Percentiles rank a stretch among this genome's conserved stretches.
These are phyloP conservation scores for Pelagia noctiluca DNA, from an alignment of 30 jellyfish, hydroid and myxozoan genomes.

Conservation along the genomic window DNA sequence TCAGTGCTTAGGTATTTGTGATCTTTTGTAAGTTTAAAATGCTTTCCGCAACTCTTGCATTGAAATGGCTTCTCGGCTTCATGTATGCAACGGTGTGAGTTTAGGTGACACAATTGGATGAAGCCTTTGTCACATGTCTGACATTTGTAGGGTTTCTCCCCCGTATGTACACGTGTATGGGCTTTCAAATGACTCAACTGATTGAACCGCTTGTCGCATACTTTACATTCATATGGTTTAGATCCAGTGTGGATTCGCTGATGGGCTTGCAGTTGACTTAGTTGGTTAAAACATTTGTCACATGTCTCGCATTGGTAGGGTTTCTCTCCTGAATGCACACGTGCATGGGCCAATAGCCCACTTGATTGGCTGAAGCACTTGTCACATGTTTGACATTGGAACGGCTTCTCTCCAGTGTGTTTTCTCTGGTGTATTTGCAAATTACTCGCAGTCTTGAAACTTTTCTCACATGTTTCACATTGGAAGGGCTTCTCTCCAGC, in stretches of 20 bases:
- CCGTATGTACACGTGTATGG: conserved; percentile 40
- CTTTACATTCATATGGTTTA: neutral
- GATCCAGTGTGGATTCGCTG: neutral
- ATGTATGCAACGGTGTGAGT: conserved; percentile 30
- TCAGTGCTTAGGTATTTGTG: too few relatives aligned
- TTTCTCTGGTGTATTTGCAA: neutral
- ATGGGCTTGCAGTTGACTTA: neutral
- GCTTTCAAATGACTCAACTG: conserved; percentile 9
- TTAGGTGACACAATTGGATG: conserved; percentile 26
- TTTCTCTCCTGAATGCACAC: neutral
- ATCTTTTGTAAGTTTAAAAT: too few relatives aligned
- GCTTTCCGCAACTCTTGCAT: conserved; percentile 49
- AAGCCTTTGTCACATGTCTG: conserved; percentile 34
- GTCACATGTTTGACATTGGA: neutral
- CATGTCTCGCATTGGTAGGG: neutral
- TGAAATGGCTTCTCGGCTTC: conserved; percentile 49
- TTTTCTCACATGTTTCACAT: neutral
- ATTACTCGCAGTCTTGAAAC: neutral
- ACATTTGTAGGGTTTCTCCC: conserved; percentile 38
- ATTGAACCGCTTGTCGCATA: neutral
- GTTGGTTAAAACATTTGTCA: neutral
- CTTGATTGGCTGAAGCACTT: neutral
- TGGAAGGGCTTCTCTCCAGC: neutral
- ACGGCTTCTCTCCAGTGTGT: neutral
- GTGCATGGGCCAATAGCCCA: neutral